A percentile compares a stretch with the other conserved stretches of the same genome.
Conservation (phyloP, 2,797 vertebrate genomes). For the Falco biarmicus region DNA sequence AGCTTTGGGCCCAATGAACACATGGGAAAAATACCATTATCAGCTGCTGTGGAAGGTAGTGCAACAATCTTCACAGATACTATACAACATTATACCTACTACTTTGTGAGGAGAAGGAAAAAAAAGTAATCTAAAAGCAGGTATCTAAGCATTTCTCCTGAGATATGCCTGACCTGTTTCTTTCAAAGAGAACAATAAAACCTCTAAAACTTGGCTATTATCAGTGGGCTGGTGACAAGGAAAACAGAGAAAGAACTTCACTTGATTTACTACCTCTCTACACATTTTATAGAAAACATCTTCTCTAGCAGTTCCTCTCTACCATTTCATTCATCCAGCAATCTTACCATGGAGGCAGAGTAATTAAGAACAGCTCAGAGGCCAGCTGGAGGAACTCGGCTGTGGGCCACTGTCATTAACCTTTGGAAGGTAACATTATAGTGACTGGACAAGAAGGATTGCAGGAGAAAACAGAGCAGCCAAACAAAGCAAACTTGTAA, state of each 20-base stretch:
- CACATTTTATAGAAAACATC: conserved; percentile 12
- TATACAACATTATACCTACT: background rate
- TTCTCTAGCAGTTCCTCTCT: conserved; percentile 17
- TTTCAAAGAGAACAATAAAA: conserved; percentile 65
- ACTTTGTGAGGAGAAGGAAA: background rate
- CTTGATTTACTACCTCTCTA: conserved; percentile 42
- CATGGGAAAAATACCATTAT: accelerated
- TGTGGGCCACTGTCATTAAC: conserved; percentile 73
- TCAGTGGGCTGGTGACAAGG: conserved; percentile 53
- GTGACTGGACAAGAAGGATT: conserved; percentile 27
- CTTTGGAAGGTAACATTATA: conserved; percentile 57
- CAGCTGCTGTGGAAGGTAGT: background rate
- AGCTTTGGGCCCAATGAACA: background rate
- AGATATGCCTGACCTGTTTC: conserved; percentile 21
- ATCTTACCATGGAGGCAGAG: background rate
- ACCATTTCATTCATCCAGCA: conserved; percentile 31
- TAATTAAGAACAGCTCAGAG: conserved; percentile 74
- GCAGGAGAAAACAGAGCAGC: conserved; percentile 3
- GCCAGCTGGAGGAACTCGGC: conserved; percentile 29
- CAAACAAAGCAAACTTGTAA: conserved; percentile 23
- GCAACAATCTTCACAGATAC: background rate
- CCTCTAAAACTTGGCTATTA: conserved; percentile 43
- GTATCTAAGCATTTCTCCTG: conserved; percentile 23
- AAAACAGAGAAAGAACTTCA: conserved; percentile 51
- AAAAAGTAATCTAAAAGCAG: conserved; percentile 19